These are phyloP conservation scores for Megalopta genalis DNA, from an alignment of 1,140 invertebrate genomes.

Conservation along the genomic window DNA sequence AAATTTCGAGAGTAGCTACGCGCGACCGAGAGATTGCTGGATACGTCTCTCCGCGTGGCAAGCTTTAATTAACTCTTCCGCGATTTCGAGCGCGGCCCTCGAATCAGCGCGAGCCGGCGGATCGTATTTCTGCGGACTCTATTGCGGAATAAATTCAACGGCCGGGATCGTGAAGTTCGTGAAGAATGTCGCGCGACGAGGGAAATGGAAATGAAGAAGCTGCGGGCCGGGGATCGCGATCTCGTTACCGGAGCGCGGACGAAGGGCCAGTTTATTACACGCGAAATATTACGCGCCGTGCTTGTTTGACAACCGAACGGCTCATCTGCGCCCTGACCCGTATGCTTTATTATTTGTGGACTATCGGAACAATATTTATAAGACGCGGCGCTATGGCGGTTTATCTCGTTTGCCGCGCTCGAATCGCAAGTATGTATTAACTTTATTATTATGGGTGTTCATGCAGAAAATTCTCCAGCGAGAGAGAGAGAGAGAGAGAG, in stretches of 20 bases:
- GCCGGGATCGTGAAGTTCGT: slow-evolving; percentile 10
- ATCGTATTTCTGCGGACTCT: slow-evolving; percentile 38
- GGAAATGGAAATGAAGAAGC: slow-evolving; percentile 32
- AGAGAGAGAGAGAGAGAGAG: too few relatives aligned
- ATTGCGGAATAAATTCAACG: slow-evolving; percentile 30
- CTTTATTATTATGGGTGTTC: not conserved
- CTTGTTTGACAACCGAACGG: not conserved
- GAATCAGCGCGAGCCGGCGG: slow-evolving; percentile 1
- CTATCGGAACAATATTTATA: not conserved
- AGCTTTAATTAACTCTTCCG: slow-evolving; percentile 46
- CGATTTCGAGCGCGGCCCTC: slow-evolving; percentile 34
- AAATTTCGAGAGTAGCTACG: slow-evolving; percentile 39
- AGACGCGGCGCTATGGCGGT: not conserved
- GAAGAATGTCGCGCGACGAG: slow-evolving; percentile 34
- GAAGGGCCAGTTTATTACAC: not conserved
- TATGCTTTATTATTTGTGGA: not conserved
- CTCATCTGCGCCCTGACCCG: not conserved
- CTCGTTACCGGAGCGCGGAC: not conserved
- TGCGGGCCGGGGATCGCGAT: not conserved
- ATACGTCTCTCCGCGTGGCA: slow-evolving; percentile 27
- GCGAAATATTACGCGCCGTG: not conserved
- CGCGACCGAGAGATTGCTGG: slow-evolving; percentile 26
- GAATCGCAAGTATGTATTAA: not conserved
- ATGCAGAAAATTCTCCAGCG: too few relatives aligned
- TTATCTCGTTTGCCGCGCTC: not conserved